Percentiles rank a stretch among this genome's conserved stretches.
phyloP scores from a whole-genome alignment of 1,140 invertebrate genomes.

The Drosophila mayri region DNA sequence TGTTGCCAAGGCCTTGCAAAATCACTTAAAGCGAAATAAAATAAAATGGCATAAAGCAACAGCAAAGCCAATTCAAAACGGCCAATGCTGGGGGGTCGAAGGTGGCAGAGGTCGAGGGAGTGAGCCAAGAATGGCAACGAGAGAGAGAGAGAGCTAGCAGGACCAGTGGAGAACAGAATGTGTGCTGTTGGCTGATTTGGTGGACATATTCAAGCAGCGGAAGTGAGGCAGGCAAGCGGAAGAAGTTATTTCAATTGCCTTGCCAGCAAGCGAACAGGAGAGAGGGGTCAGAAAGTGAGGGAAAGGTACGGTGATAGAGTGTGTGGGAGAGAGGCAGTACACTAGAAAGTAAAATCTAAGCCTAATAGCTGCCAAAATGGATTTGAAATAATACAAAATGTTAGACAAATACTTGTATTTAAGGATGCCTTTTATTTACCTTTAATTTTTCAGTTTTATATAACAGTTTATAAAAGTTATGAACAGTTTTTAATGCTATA shows the following conservation, averaged over 20 bases:
- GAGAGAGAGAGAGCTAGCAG: neutral
- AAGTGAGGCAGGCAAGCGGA: slow-evolving; percentile 79
- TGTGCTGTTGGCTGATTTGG: slow-evolving; percentile 49
- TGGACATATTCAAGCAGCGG: slow-evolving; percentile 81
- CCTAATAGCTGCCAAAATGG: accelerated
- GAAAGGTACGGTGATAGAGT: neutral
- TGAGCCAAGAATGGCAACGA: slow-evolving; percentile 1
- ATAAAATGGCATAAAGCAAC: slow-evolving; percentile 63
- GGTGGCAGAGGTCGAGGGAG: slow-evolving; percentile 1
- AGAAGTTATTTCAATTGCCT: slow-evolving; percentile 82
- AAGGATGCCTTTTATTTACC: neutral
- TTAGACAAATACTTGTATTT: neutral
- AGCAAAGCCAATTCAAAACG: slow-evolving; percentile 67
- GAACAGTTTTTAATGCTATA: neutral
- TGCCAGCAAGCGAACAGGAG: slow-evolving; percentile 37
- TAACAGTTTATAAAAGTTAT: neutral
- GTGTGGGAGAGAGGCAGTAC: slow-evolving; percentile 2
- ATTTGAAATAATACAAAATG: neutral
- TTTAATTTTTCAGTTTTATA: no score
- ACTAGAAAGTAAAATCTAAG: neutral
- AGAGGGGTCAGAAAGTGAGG: slow-evolving; percentile 6
- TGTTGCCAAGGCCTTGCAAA: slow-evolving; percentile 62
- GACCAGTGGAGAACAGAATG: slow-evolving; percentile 4
- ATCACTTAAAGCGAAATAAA: slow-evolving; percentile 74
- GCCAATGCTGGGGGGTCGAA: slow-evolving; percentile 24